Percentiles rank a stretch among this genome's conserved stretches.
These are phyloP conservation scores for Peromyscus aztecus DNA, from an alignment of 2,797 vertebrate genomes.

Conservation along the genomic window DNA sequence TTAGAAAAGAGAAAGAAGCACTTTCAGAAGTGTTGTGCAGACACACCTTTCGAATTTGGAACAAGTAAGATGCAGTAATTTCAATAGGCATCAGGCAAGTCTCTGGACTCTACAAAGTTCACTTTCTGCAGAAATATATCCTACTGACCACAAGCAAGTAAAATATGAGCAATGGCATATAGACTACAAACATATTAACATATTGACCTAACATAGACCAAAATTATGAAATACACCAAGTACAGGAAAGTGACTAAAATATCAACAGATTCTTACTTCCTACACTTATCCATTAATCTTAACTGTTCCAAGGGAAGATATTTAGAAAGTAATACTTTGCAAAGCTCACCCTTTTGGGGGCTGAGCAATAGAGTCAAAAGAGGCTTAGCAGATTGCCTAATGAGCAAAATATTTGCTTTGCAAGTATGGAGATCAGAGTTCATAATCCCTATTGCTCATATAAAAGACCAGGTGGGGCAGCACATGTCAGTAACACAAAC, in stretches of 20 bases:
- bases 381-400: no score
- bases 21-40: slow-evolving; percentile 50
- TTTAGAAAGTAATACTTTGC: no score
- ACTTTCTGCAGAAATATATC: slow-evolving; percentile 39
- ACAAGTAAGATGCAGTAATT: neutral
- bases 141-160: neutral
- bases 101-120: slow-evolving; percentile 49
- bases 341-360: no score
- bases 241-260: no score
- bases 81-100: neutral
- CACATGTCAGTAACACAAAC: neutral
- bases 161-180: neutral
- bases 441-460: neutral
- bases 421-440: neutral
- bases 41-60: slow-evolving; percentile 35
- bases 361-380: neutral
- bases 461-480: neutral
- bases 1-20: slow-evolving; percentile 68
- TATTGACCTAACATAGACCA: neutral
- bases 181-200: neutral
- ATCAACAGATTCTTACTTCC: no score
- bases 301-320: no score
- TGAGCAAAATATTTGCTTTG: neutral
- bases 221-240: no score
- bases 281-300: no score